Percentiles rank a stretch among this genome's conserved stretches.
Evolutionary conservation across 2,113 vertebrate species (phyloP).

Genomic region (Seriola dumerili): DNA sequence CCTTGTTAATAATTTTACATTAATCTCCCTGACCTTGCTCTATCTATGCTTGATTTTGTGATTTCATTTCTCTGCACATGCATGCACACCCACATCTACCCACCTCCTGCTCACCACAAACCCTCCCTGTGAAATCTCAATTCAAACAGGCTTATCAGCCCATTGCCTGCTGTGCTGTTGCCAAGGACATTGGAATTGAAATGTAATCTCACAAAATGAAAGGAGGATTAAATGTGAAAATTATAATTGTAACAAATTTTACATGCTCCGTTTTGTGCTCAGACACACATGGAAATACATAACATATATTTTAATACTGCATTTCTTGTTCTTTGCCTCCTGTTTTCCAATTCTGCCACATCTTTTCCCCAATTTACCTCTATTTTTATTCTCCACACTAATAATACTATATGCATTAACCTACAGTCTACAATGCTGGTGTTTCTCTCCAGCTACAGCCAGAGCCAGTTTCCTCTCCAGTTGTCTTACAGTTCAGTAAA

Average conservation of each 20-base stretch:
- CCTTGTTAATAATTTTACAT: slow-evolving; percentile 71
- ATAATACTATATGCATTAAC: neutral
- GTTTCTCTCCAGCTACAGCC: neutral
- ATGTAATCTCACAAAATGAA: slow-evolving; percentile 44
- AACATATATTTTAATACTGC: slow-evolving; percentile 5
- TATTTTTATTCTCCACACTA: neutral
- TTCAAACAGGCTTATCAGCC: slow-evolving; percentile 63
- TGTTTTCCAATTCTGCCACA: neutral
- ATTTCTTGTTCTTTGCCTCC: slow-evolving; percentile 3
- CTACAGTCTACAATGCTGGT: neutral
- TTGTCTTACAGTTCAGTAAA: slow-evolving; percentile 44
- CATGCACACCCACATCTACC: neutral
- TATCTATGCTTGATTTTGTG: slow-evolving; percentile 60
- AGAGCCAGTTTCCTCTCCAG: slow-evolving; percentile 16
- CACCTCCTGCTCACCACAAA: slow-evolving; percentile 27
- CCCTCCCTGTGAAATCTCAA: slow-evolving; percentile 59
- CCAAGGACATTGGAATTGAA: slow-evolving; percentile 68
- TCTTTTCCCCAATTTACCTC: neutral
- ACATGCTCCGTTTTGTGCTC: neutral
- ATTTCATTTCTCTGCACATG: slow-evolving; percentile 54
- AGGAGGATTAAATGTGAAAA: slow-evolving; percentile 21
- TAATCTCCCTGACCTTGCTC: slow-evolving; percentile 74
- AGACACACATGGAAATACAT: slow-evolving; percentile 21
- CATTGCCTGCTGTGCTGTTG: slow-evolving; percentile 61
- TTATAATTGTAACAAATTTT: slow-evolving; percentile 7